These are phyloP conservation scores for Drosophila aldrichi DNA, from an alignment of 2,888 invertebrate genomes.

Conservation along the genomic window DNA sequence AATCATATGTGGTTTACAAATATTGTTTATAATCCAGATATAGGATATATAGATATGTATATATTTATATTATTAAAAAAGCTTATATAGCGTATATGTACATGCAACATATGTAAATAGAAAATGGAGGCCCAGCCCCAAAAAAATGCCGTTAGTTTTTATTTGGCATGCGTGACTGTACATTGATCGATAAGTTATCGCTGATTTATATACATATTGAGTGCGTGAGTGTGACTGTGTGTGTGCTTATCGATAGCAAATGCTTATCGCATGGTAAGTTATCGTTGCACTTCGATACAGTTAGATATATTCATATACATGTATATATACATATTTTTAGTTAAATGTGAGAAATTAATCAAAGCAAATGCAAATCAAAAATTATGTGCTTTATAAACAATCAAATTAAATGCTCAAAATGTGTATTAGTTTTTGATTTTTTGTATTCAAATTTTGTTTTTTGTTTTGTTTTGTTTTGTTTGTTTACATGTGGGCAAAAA, in stretches of 20 bases:
- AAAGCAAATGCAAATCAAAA: constrained; percentile 55
- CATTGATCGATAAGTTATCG: constrained; percentile 36
- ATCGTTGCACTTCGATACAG: neutral
- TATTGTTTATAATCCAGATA: constrained; percentile 2
- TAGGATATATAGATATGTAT: neutral
- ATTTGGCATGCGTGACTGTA: constrained; percentile 60
- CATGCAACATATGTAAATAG: constrained; percentile 48
- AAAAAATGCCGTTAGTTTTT: constrained; percentile 7
- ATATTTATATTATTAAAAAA: neutral
- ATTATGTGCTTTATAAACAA: constrained; percentile 21
- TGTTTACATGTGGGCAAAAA: constrained; percentile 45
- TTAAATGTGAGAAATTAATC: constrained; percentile 26
- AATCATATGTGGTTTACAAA: constrained; percentile 4
- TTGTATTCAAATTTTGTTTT: constrained; percentile 6
- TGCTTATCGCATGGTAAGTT: neutral
- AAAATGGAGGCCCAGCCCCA: constrained; percentile 35
- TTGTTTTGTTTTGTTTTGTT: neutral
- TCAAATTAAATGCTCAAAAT: constrained; percentile 49
- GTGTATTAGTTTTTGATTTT: constrained; percentile 41
- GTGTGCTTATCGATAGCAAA: constrained; percentile 4
- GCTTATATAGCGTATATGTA: neutral
- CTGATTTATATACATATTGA: constrained; percentile 42
- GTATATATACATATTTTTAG: neutral
- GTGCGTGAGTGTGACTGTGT: constrained; percentile 12
- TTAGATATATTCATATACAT: constrained; percentile 5